phyloP scores from a whole-genome alignment of 2,113 vertebrate genomes.

The Bujurquina vittata region DNA sequence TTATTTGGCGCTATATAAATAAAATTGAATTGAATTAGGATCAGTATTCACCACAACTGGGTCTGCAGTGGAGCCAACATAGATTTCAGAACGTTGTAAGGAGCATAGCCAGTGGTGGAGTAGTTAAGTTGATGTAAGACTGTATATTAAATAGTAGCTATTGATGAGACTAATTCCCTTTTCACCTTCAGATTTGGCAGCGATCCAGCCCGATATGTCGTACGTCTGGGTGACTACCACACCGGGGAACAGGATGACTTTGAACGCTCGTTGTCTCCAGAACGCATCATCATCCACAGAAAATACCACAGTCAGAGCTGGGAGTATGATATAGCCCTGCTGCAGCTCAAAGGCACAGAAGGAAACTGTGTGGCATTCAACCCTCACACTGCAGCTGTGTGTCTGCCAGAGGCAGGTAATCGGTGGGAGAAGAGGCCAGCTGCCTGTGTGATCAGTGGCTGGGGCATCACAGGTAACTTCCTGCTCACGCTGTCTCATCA shows the following conservation, averaged over 20 bases:
- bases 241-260: constrained; percentile 86
- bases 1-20: too few species aligned
- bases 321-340: constrained; percentile 88
- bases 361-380: constrained; percentile 86
- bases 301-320: constrained; percentile 86
- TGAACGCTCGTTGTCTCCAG: constrained; percentile 84
- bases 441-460: constrained; percentile 87
- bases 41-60: too few species aligned
- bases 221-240: constrained; percentile 88
- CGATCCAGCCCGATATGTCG: constrained; percentile 82
- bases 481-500: neutral
- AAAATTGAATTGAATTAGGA: too few species aligned
- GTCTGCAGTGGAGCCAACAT: too few species aligned
- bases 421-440: constrained; percentile 68
- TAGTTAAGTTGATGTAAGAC: neutral
- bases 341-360: constrained; percentile 82
- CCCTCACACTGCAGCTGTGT: constrained; percentile 83
- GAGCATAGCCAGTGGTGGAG: too few species aligned
- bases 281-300: constrained; percentile 83
- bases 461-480: constrained; percentile 87
- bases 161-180: neutral
- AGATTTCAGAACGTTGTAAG: too few species aligned
- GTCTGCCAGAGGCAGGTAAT: constrained; percentile 76
- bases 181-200: constrained; percentile 81
- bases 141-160: neutral